These are phyloP conservation scores for Oryzias woworae DNA, from an alignment of 2,113 vertebrate genomes.

Conservation along the genomic window DNA sequence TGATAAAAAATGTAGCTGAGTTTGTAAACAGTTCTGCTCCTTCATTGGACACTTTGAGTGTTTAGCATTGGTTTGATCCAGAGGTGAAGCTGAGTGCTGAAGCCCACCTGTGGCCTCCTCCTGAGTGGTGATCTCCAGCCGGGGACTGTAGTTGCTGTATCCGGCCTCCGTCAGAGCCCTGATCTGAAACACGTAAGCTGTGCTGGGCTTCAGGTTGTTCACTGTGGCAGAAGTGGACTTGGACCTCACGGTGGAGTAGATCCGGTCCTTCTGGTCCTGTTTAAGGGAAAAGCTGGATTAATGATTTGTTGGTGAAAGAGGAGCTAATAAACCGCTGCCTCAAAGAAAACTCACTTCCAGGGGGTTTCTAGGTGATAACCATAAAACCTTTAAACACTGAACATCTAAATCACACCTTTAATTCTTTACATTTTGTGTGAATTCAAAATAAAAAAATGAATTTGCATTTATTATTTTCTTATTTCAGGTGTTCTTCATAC, in stretches of 20 bases:
- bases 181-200: constrained; percentile 97
- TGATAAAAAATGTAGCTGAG: no score
- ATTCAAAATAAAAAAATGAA: constrained; percentile 5
- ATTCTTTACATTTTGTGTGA: constrained; percentile 33
- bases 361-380: no score
- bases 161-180: constrained; percentile 96
- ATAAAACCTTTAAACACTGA: no score
- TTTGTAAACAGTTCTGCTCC: no score
- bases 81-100: neutral
- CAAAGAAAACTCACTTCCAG: no score
- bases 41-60: no score
- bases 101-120: constrained; percentile 91
- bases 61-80: no score
- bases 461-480: neutral
- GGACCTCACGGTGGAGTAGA: constrained; percentile 95
- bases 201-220: constrained; percentile 96
- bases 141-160: constrained; percentile 92
- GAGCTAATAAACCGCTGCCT: no score
- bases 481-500: neutral
- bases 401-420: neutral
- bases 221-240: constrained; percentile 93
- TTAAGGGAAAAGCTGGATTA: constrained; percentile 3
- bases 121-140: constrained; percentile 93
- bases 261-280: constrained; percentile 95
- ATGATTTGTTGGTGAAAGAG: neutral